Base-by-base conservation (phyloP, 2,888 invertebrate species). In the Troides aeacus region DNA sequence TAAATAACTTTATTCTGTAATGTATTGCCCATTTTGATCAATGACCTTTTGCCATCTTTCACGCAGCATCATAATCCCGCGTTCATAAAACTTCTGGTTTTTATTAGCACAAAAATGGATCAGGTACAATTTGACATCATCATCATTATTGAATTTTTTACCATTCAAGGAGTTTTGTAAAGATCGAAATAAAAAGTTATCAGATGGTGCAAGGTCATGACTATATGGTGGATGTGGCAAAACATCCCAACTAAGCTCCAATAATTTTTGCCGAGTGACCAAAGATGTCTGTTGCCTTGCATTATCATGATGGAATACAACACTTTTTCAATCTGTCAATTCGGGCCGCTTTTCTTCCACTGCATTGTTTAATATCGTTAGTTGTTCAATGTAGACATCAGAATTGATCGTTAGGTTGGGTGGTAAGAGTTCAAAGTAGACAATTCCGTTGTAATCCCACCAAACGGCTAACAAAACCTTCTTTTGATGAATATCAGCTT, bases 231-330 rank as follows among this genome's bases (percentile, higher is more conserved):
- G 30, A 30, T 30, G 30, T 30, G 30, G 5, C 3, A 30, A 30
- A 3, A 30, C 30, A 30, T 30, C 30, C 4, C 30, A 30, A 30
- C 30, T 5, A 3, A 30, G 30, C 3, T 30, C 5, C 66, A 68
- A 68, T 64, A 71, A 69, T 71, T 71, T 72, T 72, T 71, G 68
- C 65, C 66, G 66, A 69, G 70, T 73, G 67, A 62, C 68, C 64
- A 71, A 69, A 72, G 59, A 69, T 71, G 68, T 70, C 68, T 72
- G 71, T 42, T 62, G 64, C 68, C 67, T 72, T 56, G 69, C 71
- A 62, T 72, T 71, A 56, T 66, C 72, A 39, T 69, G 65, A 53
- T 71, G 64, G 57, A 71, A 72, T 12, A 70, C 62, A 62, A 56
- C n/a, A 56, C 56, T n/a, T 56, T 56, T 56, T 56, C 56, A 24